phyloP scores from a whole-genome alignment of 2,113 vertebrate species.

The Parus major region DNA sequence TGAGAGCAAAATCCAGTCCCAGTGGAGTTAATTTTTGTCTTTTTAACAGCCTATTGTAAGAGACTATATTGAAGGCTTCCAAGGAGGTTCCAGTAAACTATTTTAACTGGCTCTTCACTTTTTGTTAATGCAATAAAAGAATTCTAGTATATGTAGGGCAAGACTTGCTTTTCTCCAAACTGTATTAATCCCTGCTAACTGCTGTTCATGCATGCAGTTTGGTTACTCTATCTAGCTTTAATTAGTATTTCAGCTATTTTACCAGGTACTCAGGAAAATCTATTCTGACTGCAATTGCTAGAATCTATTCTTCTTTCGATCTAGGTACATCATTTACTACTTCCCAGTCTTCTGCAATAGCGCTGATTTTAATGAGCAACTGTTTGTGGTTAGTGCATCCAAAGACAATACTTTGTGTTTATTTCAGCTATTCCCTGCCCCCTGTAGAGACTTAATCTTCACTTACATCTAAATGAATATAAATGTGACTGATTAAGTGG shows the following conservation, averaged over 20 bases:
- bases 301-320: background rate
- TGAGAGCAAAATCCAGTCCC: background rate
- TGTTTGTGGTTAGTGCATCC: background rate
- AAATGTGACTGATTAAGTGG: constrained; percentile 24
- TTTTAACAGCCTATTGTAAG: background rate
- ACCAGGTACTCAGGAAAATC: background rate
- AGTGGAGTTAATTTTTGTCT: background rate
- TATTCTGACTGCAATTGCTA: background rate
- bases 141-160: background rate
- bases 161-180: background rate
- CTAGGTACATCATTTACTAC: background rate
- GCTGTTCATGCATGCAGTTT: background rate
- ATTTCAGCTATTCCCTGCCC: background rate
- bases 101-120: constrained; percentile 18
- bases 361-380: constrained; percentile 15
- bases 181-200: background rate
- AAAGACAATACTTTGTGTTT: constrained; percentile 31
- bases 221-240: background rate
- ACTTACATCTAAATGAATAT: constrained; percentile 14
- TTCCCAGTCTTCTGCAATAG: background rate
- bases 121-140: background rate
- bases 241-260: constrained; percentile 39
- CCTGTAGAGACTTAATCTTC: constrained; percentile 22
- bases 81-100: constrained; percentile 28
- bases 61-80: constrained; percentile 8